A percentile compares a stretch with the other conserved stretches of the same genome.
phyloP scores from a whole-genome alignment of 30 jellyfish, hydroid and myxozoan species.

The Aurelia aurita region DNA sequence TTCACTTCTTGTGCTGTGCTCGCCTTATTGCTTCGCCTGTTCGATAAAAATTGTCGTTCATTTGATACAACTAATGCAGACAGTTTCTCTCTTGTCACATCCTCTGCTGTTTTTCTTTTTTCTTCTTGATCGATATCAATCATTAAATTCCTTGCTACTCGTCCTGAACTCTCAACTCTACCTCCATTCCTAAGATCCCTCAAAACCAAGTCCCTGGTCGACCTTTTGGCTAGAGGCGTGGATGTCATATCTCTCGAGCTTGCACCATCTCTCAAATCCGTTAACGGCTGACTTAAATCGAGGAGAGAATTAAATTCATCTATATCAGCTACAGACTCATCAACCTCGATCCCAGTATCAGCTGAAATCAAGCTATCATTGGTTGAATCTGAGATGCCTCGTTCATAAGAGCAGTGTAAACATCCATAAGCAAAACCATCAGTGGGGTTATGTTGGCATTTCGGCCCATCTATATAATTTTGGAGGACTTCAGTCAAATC shows the following conservation, averaged over 20 bases:
- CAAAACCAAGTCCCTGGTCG: not conserved
- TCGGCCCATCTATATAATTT: not conserved
- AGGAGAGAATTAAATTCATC: constrained; percentile 10
- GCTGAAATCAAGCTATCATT: constrained; percentile 51
- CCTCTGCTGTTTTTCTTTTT: too few species aligned
- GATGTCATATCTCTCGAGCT: not conserved
- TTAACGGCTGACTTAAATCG: not conserved
- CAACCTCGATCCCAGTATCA: constrained; percentile 71
- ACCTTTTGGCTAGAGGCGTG: not conserved
- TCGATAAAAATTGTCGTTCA: too few species aligned
- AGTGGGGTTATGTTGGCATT: too few species aligned
- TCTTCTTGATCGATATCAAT: too few species aligned
- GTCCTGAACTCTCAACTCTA: too few species aligned
- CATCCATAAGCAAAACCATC: constrained; percentile 19
- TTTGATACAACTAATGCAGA: too few species aligned
- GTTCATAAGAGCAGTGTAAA: constrained; percentile 26
- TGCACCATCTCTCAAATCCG: not conserved
- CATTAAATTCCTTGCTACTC: too few species aligned
- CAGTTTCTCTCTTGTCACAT: too few species aligned
- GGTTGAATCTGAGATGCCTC: constrained; percentile 33
- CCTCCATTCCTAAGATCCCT: too few species aligned
- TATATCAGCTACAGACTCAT: constrained; percentile 36
- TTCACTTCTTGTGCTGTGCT: too few species aligned
- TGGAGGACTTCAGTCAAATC: not conserved
- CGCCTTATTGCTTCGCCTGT: too few species aligned